Percentiles rank a stretch among this genome's conserved stretches.
Evolutionary conservation across 2,797 vertebrate species (phyloP).

Genomic region (Melanotaenia boesemani): DNA sequence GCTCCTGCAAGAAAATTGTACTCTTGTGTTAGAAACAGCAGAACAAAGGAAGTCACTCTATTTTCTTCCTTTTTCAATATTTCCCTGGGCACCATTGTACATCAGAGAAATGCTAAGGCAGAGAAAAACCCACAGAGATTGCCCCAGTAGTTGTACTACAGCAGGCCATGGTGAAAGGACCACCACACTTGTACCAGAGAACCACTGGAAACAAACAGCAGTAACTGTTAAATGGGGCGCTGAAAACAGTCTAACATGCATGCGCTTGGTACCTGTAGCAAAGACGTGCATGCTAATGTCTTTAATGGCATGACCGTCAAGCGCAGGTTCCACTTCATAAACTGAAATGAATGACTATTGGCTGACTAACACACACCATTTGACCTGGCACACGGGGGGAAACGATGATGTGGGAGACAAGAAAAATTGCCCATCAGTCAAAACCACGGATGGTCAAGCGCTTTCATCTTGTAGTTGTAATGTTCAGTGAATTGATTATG

Average conservation of each 20-base stretch:
- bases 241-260: slow-evolving; percentile 47
- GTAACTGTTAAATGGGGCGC: slow-evolving; percentile 60
- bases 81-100: slow-evolving; percentile 42
- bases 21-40: slow-evolving; percentile 51
- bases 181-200: slow-evolving; percentile 11
- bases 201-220: slow-evolving; percentile 33
- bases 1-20: slow-evolving; percentile 58
- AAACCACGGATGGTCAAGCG: slow-evolving; percentile 46
- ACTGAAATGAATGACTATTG: slow-evolving; percentile 65
- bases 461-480: slow-evolving; percentile 58
- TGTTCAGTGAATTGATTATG: slow-evolving; percentile 70
- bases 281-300: slow-evolving; percentile 53
- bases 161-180: slow-evolving; percentile 18
- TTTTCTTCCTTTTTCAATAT: slow-evolving; percentile 32
- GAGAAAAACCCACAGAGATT: slow-evolving; percentile 40
- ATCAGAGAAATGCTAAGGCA: slow-evolving; percentile 52
- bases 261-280: slow-evolving; percentile 37
- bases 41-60: slow-evolving; percentile 64
- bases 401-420: slow-evolving; percentile 65
- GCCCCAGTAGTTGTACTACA: slow-evolving; percentile 27
- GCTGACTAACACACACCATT: slow-evolving; percentile 68
- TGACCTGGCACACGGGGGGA: slow-evolving; percentile 57
- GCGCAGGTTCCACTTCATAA: slow-evolving; percentile 74
- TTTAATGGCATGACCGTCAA: slow-evolving; percentile 56
- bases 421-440: slow-evolving; percentile 73